These are phyloP conservation scores for Spinus pinus DNA, from an alignment of 2,797 vertebrate genomes.

Conservation along the genomic window DNA sequence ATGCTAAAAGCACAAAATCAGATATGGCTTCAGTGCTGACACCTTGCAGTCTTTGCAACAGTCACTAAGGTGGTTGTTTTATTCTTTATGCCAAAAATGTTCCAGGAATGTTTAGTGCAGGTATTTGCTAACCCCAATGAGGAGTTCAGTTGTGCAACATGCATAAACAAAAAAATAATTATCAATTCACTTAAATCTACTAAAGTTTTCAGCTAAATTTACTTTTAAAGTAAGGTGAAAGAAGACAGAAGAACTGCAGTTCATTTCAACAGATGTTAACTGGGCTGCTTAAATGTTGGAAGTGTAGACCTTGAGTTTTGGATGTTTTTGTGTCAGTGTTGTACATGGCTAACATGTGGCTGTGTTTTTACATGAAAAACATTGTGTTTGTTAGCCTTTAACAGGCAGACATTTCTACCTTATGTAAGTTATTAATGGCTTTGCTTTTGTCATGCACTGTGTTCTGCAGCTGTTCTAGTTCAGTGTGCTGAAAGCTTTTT, in stretches of 20 bases:
- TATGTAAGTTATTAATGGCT: background rate
- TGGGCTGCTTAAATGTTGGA: background rate
- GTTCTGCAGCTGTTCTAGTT: background rate
- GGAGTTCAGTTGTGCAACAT: background rate
- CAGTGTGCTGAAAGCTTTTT: constrained; percentile 19
- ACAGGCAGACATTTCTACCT: background rate
- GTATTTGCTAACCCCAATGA: background rate
- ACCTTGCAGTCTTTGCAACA: background rate
- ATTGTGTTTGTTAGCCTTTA: background rate
- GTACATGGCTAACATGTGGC: background rate
- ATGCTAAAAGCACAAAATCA: constrained; percentile 4
- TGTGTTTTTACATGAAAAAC: background rate
- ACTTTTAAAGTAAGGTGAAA: background rate
- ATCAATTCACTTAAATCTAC: background rate
- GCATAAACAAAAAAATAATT: background rate
- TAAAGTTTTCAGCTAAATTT: background rate
- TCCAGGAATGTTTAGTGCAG: background rate
- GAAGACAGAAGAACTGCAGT: background rate
- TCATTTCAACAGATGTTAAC: background rate
- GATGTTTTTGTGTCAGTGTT: background rate
- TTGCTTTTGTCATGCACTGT: background rate
- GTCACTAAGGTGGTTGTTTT: background rate
- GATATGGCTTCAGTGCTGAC: background rate
- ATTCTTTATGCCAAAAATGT: background rate
- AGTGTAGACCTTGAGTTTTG: background rate